Evolutionary conservation across 2,888 invertebrate species (phyloP), one percentile per base, ranked within the genome.

Genomic region (Mayetiola destructor): DNA sequence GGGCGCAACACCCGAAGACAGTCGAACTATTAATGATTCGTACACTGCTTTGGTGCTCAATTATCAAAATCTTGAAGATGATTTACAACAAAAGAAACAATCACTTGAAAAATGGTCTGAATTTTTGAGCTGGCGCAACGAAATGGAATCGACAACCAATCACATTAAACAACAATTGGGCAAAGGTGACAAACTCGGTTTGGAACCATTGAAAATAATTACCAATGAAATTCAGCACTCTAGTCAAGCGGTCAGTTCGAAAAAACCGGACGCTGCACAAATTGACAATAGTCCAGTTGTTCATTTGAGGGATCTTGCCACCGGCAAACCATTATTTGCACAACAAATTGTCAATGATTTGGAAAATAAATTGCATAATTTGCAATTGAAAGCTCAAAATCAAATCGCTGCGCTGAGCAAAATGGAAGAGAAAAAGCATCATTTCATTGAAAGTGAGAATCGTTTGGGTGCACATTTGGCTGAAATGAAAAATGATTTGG

Each of bases 61-160:
- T 64, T 92, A 88, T 65, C 85, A 88, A 70, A 77, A 80, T 10
- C 75, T 90, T 36, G 86, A 87, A 66, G 80, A 80, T 37, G 81
- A 82, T 62, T 77, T 91, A 62, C 78, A 81, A 63, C 80, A 82
- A 63, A 88, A 87, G 69, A 87, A 85, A 67, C 75, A 75, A 0
- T 77, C 82, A 3, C 69, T 91, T 27, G 85, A 88, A 66, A 86
- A 85, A 65, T 90, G 92, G 89, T 80, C 81, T 0, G 88, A 89
- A 64, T 76, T 92, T 27, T 70, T 88, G 9, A 84, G 82, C 63
- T 89, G 88, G 85, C 82, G 85, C 63, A 81, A 84, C 56, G 88
- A 89, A 61, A 81, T 84, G 1, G 80, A 80, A 61, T 85, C 85
- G 62, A 88, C 87, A 67, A 70, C 91, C 48, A 81, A 81, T 55